Conservation (phyloP, 2,797 vertebrate genomes). For the Acestrorhynchus altus region DNA sequence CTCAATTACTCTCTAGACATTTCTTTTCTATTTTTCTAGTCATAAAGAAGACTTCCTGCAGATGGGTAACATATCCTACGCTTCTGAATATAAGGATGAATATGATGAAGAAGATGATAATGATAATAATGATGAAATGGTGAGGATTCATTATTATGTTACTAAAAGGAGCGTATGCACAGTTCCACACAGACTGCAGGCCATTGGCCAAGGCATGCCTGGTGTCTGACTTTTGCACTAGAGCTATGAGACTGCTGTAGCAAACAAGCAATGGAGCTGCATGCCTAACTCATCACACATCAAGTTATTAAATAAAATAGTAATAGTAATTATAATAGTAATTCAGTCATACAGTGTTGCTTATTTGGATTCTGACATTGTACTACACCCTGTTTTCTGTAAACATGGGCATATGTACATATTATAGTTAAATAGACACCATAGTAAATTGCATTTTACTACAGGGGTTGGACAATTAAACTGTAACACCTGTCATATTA, state of each 20-base stretch:
- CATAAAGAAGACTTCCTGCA: background rate
- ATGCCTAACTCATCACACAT: background rate
- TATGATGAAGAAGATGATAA: slow-evolving; percentile 1
- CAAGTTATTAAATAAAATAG: too few species aligned
- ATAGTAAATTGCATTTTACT: background rate
- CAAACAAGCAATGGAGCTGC: background rate
- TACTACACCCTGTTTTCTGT: too few species aligned
- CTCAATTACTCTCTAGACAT: background rate
- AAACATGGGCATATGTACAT: background rate
- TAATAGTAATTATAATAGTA: too few species aligned
- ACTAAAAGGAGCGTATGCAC: background rate
- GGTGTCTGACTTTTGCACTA: background rate
- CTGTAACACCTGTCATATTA: too few species aligned
- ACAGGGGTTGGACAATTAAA: too few species aligned
- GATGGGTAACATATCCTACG: background rate
- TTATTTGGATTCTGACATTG: background rate
- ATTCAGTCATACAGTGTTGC: background rate
- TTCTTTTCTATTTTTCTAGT: slow-evolving; percentile 21
- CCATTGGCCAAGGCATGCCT: too few species aligned
- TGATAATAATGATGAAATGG: slow-evolving; percentile 27
- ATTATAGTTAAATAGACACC: background rate
- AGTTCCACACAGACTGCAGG: too few species aligned
- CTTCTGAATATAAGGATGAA: background rate
- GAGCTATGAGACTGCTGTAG: background rate
- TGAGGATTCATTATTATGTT: slow-evolving; percentile 15